A percentile compares a stretch with the other conserved stretches of the same genome.
phyloP scores from a whole-genome alignment of 2,797 vertebrate genomes.

The Sebastes oblongus region DNA sequence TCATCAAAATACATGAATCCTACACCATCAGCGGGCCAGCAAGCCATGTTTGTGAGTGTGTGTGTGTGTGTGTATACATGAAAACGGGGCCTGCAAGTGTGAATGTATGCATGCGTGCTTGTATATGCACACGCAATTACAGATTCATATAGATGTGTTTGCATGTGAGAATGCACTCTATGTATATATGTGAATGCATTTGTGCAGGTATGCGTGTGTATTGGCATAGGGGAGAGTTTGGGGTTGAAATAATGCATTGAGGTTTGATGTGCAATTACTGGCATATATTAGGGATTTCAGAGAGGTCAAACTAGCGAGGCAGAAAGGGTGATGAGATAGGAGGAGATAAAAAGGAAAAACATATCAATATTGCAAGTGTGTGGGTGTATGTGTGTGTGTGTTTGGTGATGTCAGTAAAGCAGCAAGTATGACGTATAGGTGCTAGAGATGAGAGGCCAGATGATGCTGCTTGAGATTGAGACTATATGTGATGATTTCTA shows the following conservation, averaged over 20 bases:
- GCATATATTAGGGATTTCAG: slow-evolving; percentile 94
- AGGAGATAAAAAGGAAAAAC: slow-evolving; percentile 90
- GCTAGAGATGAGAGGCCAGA: not conserved
- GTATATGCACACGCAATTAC: slow-evolving; percentile 54
- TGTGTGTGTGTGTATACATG: slow-evolving; percentile 20
- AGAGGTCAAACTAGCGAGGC: slow-evolving; percentile 85
- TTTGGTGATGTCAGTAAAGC: not conserved
- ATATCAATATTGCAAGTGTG: slow-evolving; percentile 85
- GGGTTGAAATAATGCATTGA: slow-evolving; percentile 88
- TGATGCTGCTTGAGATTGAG: slow-evolving; percentile 82
- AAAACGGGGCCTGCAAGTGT: slow-evolving; percentile 25
- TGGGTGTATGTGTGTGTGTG: not conserved
- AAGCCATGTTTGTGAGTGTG: slow-evolving; percentile 40
- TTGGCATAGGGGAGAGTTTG: slow-evolving; percentile 13
- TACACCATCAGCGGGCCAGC: slow-evolving; percentile 57
- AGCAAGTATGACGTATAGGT: not conserved
- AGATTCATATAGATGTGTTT: slow-evolving; percentile 36
- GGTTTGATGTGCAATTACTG: slow-evolving; percentile 94
- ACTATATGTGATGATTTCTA: not conserved
- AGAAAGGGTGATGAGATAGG: slow-evolving; percentile 81
- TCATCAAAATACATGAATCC: slow-evolving; percentile 99
- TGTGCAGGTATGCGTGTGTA: slow-evolving; percentile 13
- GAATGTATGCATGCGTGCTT: slow-evolving; percentile 50
- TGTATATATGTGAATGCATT: not conserved
- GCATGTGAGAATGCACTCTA: slow-evolving; percentile 10